phyloP scores from a whole-genome alignment of 2,888 invertebrate species.

The Ceramica pisi region DNA sequence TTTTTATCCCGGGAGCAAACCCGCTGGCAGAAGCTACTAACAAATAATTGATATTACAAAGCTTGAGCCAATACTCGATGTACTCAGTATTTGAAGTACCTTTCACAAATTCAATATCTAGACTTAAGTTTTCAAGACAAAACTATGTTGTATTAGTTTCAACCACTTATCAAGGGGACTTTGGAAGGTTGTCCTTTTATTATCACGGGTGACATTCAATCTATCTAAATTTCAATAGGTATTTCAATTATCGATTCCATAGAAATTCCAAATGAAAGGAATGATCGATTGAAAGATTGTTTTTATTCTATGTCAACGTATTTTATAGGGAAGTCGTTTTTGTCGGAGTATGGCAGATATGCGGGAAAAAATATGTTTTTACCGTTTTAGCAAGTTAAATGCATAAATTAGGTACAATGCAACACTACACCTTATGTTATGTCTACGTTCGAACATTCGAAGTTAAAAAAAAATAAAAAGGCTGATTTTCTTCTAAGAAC shows the following conservation, averaged over 20 bases:
- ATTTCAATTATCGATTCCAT: conserved; percentile 39
- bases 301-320: conserved; percentile 29
- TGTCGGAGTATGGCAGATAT: not conserved
- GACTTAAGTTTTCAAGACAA: conserved; percentile 16
- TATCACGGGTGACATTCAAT: conserved; percentile 42
- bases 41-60: conserved; percentile 20
- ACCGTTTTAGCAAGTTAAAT: too few relatives aligned
- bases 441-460: too few relatives aligned
- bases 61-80: conserved; percentile 10
- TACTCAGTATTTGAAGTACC: not conserved
- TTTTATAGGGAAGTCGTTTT: not conserved
- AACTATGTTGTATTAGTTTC: conserved; percentile 25
- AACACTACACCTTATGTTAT: too few relatives aligned
- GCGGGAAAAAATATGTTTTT: not conserved
- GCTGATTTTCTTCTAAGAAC: not conserved
- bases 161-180: conserved; percentile 2
- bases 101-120: conserved; percentile 8
- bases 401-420: too few relatives aligned
- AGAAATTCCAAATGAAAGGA: conserved; percentile 48
- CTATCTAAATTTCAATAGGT: conserved; percentile 34
- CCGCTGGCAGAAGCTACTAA: not conserved
- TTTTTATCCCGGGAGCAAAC: too few relatives aligned
- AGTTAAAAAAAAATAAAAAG: too few relatives aligned
- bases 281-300: conserved; percentile 36
- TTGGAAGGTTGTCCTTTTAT: conserved; percentile 18